Evolutionary conservation across 2,113 vertebrate species (phyloP).

Genomic region (Rhynchomys soricoides): DNA sequence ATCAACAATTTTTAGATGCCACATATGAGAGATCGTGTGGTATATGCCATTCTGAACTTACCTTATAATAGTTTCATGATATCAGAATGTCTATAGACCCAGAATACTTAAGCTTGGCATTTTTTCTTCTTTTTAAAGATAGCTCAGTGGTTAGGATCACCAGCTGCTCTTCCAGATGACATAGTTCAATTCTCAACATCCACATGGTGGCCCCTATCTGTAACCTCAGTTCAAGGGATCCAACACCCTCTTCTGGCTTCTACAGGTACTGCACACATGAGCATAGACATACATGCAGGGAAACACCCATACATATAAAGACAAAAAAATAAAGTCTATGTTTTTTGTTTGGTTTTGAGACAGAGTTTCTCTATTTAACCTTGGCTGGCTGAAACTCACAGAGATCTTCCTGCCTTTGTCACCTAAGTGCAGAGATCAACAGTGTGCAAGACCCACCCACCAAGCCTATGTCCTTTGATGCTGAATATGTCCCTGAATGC

Average conservation of each 20-base stretch:
- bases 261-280: not conserved
- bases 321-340: not conserved
- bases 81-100: not conserved
- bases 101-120: not conserved
- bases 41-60: not conserved
- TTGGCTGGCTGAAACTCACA: not conserved
- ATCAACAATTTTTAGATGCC: not conserved
- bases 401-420: not conserved
- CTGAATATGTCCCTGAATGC: not conserved
- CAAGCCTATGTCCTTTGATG: constrained; percentile 5
- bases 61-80: not conserved
- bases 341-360: not conserved
- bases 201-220: too few relatives aligned
- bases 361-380: not conserved
- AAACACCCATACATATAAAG: not conserved
- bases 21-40: not conserved
- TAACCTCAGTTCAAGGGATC: not conserved
- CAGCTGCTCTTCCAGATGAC: not conserved
- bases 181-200: not conserved
- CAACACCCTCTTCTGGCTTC: not conserved
- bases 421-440: not conserved
- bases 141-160: not conserved
- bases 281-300: not conserved
- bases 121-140: not conserved
- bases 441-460: not conserved